A percentile compares a stretch with the other conserved stretches of the same genome.
These are phyloP conservation scores for Phylloscopus trochilus DNA, from an alignment of 2,113 vertebrate genomes.

Conservation along the genomic window DNA sequence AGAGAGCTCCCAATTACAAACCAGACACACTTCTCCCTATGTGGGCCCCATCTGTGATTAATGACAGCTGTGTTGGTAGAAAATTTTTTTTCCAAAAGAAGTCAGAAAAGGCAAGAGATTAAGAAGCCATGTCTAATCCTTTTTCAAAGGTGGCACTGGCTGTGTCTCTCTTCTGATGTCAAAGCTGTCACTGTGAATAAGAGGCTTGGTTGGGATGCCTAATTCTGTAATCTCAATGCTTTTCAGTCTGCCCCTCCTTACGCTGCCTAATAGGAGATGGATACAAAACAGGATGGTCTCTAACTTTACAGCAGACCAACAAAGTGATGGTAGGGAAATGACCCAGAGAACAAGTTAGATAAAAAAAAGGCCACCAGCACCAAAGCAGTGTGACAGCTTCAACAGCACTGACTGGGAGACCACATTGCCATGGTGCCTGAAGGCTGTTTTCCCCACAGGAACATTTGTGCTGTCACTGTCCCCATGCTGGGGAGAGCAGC, in stretches of 20 bases:
- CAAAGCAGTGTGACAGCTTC: background rate
- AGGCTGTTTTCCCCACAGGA: rapidly evolving
- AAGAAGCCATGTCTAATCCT: slow-evolving; percentile 39
- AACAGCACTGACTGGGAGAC: background rate
- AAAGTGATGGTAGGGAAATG: background rate
- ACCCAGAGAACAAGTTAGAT: background rate
- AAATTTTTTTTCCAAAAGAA: background rate
- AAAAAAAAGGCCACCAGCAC: background rate
- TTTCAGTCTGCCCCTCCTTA: background rate
- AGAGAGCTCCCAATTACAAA: background rate
- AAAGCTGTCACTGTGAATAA: background rate
- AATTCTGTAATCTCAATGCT: background rate
- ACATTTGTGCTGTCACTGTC: rapidly evolving
- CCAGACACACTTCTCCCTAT: background rate
- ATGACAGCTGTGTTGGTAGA: background rate
- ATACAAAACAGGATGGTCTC: background rate
- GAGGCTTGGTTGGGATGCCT: background rate
- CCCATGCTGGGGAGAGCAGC: background rate
- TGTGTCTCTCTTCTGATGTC: background rate
- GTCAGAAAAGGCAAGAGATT: background rate
- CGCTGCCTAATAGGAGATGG: background rate
- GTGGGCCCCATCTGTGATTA: background rate
- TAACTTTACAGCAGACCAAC: background rate
- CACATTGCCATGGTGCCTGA: rapidly evolving
- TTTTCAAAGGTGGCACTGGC: background rate